phyloP scores from a whole-genome alignment of 2,888 invertebrate species.

The Ophioninae sp. region DNA sequence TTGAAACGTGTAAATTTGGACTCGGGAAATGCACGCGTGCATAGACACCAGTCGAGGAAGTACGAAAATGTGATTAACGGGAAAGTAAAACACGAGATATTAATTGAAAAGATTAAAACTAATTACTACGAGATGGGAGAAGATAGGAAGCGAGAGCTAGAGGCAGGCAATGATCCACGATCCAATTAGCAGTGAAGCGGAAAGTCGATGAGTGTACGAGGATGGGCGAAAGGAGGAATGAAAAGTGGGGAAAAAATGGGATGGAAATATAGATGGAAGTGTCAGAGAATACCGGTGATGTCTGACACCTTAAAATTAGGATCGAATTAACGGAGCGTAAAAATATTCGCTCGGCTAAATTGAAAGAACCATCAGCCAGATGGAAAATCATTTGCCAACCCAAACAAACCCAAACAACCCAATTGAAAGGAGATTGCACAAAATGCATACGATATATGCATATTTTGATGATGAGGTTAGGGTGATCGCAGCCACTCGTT shows the following conservation, averaged over 20 bases:
- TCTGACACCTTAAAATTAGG: constrained; percentile 46
- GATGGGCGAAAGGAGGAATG: constrained; percentile 31
- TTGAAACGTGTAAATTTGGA: no score
- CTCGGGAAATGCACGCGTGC: not conserved
- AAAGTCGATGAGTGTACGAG: constrained; percentile 62
- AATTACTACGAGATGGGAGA: constrained; percentile 67
- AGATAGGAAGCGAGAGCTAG: constrained; percentile 16
- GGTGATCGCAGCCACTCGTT: constrained; percentile 36
- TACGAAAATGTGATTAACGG: constrained; percentile 54
- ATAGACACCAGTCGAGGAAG: not conserved
- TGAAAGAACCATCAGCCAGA: constrained; percentile 29
- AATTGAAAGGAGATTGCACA: constrained; percentile 1
- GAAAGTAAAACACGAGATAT: constrained; percentile 74
- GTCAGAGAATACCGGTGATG: constrained; percentile 8
- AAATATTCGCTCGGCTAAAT: constrained; percentile 44
- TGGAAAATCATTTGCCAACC: not conserved
- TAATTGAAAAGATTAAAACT: constrained; percentile 73
- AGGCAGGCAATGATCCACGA: constrained; percentile 61
- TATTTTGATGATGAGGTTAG: constrained; percentile 28
- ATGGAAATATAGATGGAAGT: constrained; percentile 6
- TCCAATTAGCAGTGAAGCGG: constrained; percentile 70
- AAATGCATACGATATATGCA: constrained; percentile 8
- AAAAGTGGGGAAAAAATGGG: constrained; percentile 24
- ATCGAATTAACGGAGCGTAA: constrained; percentile 47
- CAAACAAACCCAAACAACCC: no score